Conservation (phyloP, 2,113 vertebrate genomes). For the Mormyrus lacerda region DNA sequence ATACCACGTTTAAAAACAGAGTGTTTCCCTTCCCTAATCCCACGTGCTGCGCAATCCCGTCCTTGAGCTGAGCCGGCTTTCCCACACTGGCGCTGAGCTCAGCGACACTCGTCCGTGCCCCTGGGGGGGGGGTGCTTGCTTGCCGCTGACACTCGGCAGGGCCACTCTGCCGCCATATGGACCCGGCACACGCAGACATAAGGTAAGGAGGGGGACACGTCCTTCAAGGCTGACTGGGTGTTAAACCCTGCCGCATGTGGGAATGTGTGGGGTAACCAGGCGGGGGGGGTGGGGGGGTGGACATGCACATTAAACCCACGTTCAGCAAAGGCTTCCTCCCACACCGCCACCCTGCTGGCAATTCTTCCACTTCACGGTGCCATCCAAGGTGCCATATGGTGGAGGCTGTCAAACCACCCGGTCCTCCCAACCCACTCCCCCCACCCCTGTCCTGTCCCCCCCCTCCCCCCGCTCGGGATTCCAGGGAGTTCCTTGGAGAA, state of each 20-base stretch:
- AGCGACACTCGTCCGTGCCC: not conserved
- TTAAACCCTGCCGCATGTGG: not conserved
- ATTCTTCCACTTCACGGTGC: slow-evolving; percentile 44
- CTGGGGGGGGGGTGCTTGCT: not conserved
- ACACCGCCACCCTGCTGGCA: slow-evolving; percentile 24
- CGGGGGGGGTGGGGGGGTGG: not conserved
- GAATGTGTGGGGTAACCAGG: not conserved
- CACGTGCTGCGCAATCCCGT: not conserved
- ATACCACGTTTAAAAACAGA: not conserved
- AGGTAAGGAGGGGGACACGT: not conserved
- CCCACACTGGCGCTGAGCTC: not conserved
- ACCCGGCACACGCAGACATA: not conserved
- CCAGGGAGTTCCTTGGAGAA: slow-evolving; percentile 24
- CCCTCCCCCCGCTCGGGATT: not conserved
- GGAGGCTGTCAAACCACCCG: slow-evolving; percentile 23
- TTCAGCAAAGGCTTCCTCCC: not conserved
- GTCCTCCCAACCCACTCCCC: not conserved
- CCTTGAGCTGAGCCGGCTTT: not conserved
- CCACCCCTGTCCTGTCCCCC: not conserved
- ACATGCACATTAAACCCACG: not conserved
- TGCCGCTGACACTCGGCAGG: not conserved
- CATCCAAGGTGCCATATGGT: slow-evolving; percentile 57
- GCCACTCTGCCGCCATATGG: not conserved
- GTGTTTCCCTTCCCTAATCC: not conserved
- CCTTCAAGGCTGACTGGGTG: not conserved